Percentiles rank a stretch among this genome's conserved stretches.
These are phyloP conservation scores for Hemistola chrysoprasaria DNA, from an alignment of 2,888 invertebrate species.

Conservation along the genomic window DNA sequence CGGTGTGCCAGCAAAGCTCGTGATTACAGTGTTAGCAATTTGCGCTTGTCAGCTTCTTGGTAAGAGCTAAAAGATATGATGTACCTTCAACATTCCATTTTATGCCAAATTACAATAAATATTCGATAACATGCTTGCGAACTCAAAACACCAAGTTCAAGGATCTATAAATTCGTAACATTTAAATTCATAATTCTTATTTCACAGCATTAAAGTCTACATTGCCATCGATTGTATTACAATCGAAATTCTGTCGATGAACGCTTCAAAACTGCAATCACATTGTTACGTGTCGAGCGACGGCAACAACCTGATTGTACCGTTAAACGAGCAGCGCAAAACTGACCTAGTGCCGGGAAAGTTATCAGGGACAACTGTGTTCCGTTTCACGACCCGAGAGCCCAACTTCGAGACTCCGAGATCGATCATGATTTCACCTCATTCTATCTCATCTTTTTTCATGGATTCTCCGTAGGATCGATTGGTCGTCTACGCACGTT, in stretches of 20 bases:
- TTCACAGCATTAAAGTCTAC: slow-evolving; percentile 42
- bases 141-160: slow-evolving; percentile 58
- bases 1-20: background rate
- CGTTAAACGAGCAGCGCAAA: slow-evolving; percentile 77
- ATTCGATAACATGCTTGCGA: slow-evolving; percentile 25
- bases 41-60: slow-evolving; percentile 3
- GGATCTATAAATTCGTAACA: slow-evolving; percentile 35
- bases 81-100: slow-evolving; percentile 11
- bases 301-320: slow-evolving; percentile 78
- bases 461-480: slow-evolving; percentile 31
- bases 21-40: too few relatives aligned
- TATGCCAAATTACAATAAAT: slow-evolving; percentile 13
- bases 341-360: slow-evolving; percentile 81
- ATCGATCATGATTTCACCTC: slow-evolving; percentile 40
- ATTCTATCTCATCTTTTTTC: slow-evolving; percentile 27
- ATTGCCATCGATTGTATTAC: slow-evolving; percentile 35
- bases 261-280: slow-evolving; percentile 74
- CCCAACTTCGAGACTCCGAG: slow-evolving; percentile 39
- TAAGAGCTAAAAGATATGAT: slow-evolving; percentile 9
- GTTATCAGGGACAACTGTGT: slow-evolving; percentile 71
- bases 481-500: slow-evolving; percentile 37
- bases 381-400: slow-evolving; percentile 58
- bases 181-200: slow-evolving; percentile 33
- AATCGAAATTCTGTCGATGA: slow-evolving; percentile 49
- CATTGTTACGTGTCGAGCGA: slow-evolving; percentile 72